A percentile compares a stretch with the other conserved stretches of the same genome.
Conservation (phyloP, 2,113 vertebrate species). For the Callithrix jacchus region DNA sequence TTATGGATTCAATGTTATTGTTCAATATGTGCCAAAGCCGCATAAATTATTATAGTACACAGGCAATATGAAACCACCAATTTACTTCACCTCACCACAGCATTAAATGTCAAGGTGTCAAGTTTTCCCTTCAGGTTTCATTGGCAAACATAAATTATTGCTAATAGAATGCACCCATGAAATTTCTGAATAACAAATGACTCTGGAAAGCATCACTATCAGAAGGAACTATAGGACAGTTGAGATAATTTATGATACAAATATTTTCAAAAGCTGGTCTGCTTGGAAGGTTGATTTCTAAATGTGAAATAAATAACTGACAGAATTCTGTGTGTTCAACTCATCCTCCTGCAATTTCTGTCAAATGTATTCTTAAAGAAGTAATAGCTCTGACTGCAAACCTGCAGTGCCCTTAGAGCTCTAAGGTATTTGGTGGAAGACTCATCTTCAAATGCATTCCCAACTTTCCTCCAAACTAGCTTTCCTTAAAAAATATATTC, state of each 20-base stretch:
- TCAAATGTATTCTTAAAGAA: slow-evolving; percentile 64
- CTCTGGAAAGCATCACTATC: slow-evolving; percentile 69
- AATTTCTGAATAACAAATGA: slow-evolving; percentile 82
- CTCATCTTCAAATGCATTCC: not conserved
- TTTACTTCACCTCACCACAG: slow-evolving; percentile 75
- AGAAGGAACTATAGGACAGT: slow-evolving; percentile 66
- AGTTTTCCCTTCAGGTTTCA: slow-evolving; percentile 79
- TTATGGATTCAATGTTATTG: slow-evolving; percentile 69
- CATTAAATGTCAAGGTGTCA: slow-evolving; percentile 80
- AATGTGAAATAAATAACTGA: slow-evolving; percentile 77
- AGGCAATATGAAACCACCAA: slow-evolving; percentile 66
- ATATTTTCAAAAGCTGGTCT: slow-evolving; percentile 79
- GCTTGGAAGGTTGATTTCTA: slow-evolving; percentile 78
- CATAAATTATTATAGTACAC: slow-evolving; percentile 49
- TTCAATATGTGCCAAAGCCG: slow-evolving; percentile 53
- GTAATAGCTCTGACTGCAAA: not conserved
- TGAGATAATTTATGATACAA: slow-evolving; percentile 82
- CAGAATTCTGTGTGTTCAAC: slow-evolving; percentile 61
- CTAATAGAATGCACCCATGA: slow-evolving; percentile 75
- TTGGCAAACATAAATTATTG: slow-evolving; percentile 80
- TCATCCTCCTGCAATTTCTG: slow-evolving; percentile 74
- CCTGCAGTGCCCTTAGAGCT: not conserved
- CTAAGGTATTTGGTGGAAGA: not conserved
- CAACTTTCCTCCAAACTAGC: not conserved
- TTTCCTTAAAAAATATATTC: not conserved